Percentiles rank a stretch among this genome's conserved stretches.
These are phyloP conservation scores for Phalanger gymnotis DNA, from an alignment of 2,797 vertebrate genomes.

Conservation along the genomic window DNA sequence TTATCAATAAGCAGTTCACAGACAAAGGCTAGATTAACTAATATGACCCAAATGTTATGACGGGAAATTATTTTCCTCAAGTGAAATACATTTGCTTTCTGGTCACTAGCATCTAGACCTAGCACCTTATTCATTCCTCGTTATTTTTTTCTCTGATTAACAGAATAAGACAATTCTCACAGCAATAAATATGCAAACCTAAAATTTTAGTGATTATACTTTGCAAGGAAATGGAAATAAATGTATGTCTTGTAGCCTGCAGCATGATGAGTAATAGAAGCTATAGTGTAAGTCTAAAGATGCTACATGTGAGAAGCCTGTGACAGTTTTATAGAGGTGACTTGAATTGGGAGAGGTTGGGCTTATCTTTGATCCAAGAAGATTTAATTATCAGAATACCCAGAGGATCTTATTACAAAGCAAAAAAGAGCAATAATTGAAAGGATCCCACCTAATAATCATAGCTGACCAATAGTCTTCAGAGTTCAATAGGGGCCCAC, in stretches of 20 bases:
- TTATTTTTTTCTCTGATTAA: neutral
- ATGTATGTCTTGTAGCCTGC: neutral
- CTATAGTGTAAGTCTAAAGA: neutral
- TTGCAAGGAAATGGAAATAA: neutral
- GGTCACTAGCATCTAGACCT: neutral
- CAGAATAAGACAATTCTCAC: conserved; percentile 1
- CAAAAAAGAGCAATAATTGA: neutral
- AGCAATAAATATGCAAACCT: neutral
- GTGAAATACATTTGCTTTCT: conserved; percentile 8
- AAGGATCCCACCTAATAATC: neutral
- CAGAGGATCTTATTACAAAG: neutral
- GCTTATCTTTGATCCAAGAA: neutral
- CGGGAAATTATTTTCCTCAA: neutral
- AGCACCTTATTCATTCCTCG: conserved; percentile 6
- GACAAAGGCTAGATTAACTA: neutral
- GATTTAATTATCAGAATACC: neutral
- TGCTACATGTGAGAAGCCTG: neutral
- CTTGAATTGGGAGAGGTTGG: neutral
- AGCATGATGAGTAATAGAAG: neutral
- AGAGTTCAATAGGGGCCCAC: neutral
- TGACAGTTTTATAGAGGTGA: neutral
- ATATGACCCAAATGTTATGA: neutral
- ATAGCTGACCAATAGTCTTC: neutral
- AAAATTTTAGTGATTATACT: neutral
- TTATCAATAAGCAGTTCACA: neutral